phyloP scores from a whole-genome alignment of 2,888 invertebrate species.

The Hecatera dysodea region DNA sequence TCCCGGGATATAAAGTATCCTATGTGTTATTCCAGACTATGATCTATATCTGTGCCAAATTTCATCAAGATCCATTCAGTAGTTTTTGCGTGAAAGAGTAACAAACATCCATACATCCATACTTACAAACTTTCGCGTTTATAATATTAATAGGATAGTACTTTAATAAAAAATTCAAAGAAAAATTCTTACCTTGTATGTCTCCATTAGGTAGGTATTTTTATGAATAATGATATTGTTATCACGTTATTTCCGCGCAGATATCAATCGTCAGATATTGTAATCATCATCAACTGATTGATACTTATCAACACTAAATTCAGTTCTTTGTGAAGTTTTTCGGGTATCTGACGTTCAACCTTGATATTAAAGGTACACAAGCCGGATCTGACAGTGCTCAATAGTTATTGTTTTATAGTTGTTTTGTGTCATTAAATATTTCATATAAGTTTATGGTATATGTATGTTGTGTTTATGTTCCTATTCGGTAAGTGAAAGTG shows the following conservation, averaged over 20 bases:
- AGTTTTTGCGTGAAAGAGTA: too few relatives aligned
- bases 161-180: slow-evolving; percentile 1
- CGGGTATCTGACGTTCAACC: slow-evolving; percentile 70
- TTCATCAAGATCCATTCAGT: too few relatives aligned
- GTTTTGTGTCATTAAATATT: neutral
- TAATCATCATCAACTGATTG: slow-evolving; percentile 73
- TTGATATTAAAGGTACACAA: slow-evolving; percentile 33
- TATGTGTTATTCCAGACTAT: too few relatives aligned
- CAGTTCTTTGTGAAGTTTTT: slow-evolving; percentile 74
- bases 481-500: slow-evolving; percentile 15
- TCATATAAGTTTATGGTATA: neutral
- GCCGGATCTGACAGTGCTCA: slow-evolving; percentile 32
- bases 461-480: neutral
- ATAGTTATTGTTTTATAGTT: neutral
- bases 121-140: too few relatives aligned
- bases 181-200: slow-evolving; percentile 17
- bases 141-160: too few relatives aligned
- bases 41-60: too few relatives aligned
- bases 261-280: slow-evolving; percentile 82
- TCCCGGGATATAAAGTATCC: too few relatives aligned
- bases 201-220: slow-evolving; percentile 36
- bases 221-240: slow-evolving; percentile 64
- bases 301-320: slow-evolving; percentile 69
- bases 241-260: slow-evolving; percentile 81
- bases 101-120: too few relatives aligned